Evolutionary conservation across 2,797 vertebrate species (phyloP).

Genomic region (Arrhamphus sclerolepis): DNA sequence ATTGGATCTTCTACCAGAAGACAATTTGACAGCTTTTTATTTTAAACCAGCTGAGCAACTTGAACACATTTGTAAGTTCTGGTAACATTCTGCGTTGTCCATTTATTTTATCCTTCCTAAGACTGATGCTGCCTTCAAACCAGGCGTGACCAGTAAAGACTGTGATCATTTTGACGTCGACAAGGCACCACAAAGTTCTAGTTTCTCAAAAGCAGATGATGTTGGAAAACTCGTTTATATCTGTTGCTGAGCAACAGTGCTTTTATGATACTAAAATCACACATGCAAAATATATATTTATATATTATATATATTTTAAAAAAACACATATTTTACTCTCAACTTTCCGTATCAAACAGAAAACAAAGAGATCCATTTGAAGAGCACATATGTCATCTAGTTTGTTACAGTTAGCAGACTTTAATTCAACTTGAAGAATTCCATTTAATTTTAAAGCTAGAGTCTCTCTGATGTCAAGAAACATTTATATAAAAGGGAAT

Average conservation of each 20-base stretch:
- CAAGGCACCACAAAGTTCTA: background rate
- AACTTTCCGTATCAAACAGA: conserved; percentile 7
- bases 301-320: too few species aligned
- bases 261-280: background rate
- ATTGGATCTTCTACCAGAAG: too few species aligned
- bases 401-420: background rate
- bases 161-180: background rate
- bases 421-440: background rate
- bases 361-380: background rate
- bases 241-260: conserved; percentile 5
- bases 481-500: background rate
- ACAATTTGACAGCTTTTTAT: too few species aligned
- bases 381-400: conserved; percentile 1
- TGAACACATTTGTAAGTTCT: too few species aligned
- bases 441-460: background rate
- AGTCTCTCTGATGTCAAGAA: too few species aligned
- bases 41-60: too few species aligned
- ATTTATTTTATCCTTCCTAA: too few species aligned
- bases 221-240: background rate
- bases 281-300: too few species aligned
- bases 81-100: too few species aligned
- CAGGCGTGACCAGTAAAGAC: too few species aligned
- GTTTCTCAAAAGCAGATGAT: background rate
- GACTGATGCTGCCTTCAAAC: too few species aligned
- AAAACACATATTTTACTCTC: background rate